These are phyloP conservation scores for Corynorhinus townsendii DNA, from an alignment of 2,113 vertebrate species.

Conservation along the genomic window DNA sequence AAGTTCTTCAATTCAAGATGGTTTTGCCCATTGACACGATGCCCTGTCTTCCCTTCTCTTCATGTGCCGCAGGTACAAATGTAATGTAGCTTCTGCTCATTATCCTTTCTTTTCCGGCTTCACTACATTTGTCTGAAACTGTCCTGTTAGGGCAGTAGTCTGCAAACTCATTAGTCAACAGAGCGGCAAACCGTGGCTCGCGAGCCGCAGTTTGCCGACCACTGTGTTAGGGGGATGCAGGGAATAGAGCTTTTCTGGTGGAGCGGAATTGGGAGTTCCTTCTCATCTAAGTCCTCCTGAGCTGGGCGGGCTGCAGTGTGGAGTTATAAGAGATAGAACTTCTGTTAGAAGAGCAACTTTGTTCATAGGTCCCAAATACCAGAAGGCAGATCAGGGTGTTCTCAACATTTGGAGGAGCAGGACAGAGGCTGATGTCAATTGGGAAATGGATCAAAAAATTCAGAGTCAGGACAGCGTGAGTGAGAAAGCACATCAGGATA, in stretches of 20 bases:
- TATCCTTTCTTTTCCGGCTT: background rate
- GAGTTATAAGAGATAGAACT: background rate
- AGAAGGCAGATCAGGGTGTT: constrained; percentile 8
- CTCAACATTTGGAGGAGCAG: background rate
- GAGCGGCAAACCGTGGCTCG: too few relatives aligned
- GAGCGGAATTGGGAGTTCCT: background rate
- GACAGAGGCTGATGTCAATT: background rate
- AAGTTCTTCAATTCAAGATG: background rate
- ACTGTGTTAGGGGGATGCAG: background rate
- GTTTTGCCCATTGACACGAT: background rate
- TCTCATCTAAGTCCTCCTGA: background rate
- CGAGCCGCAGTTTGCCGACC: too few relatives aligned
- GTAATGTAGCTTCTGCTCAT: background rate
- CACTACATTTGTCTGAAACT: background rate
- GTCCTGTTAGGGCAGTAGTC: background rate
- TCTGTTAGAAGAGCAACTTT: background rate
- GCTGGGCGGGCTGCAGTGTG: background rate
- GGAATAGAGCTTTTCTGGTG: background rate
- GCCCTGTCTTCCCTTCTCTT: constrained; percentile 16
- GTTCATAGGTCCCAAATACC: background rate
- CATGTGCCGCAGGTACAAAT: background rate
- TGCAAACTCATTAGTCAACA: too few relatives aligned
- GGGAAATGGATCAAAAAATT: background rate
- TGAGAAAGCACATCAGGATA: background rate
- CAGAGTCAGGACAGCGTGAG: background rate